Base-by-base conservation (phyloP, 2,797 vertebrate genomes). In the Micrastur ruficollis region DNA sequence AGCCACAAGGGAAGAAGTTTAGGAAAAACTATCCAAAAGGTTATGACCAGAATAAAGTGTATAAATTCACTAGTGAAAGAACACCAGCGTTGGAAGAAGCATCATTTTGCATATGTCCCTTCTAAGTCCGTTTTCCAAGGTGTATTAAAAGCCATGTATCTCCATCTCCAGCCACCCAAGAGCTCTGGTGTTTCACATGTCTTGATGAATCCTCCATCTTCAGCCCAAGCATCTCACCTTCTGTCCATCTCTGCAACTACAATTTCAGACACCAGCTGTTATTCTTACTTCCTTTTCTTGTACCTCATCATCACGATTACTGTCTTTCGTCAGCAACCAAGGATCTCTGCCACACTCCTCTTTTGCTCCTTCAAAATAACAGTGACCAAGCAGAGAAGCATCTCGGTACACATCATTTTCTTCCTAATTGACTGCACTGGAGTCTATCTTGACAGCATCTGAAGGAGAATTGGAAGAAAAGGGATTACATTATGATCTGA, bases 371-470 rank as follows among this genome's bases (percentile, higher is more conserved):
- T 94, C 76, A 86, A 80, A 93, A n/a, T n/a, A 95, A 88, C 38
- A 81, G 61, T 32, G 68, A 88, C 38, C n/a, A 84, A 80, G 50
- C 81, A 95, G 61, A 86, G 71, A 63, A 81, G 50, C 44, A 76
- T 55, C 82, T 81, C 66, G 70, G 52, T 8, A 84, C 74, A 82
- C 73, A 79, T 25, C 0, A 81, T 56, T 49, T 70, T 89, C 93
- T 73, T 95, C 71, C 61, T 94, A 70, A 86, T 4, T 38, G 40
- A 89, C 81, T 71, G 63, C 81, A 92, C 32, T 34, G 58, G 58
- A 93, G 66, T 89, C 62, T 95, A 68, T 81, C 89, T 79, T 72
- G 89, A 94, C 72, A 94, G 87, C 76, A 94, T 79, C 96, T 96
- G 78, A 94, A 89, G 78, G 42, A 95, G 56, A 96, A 97, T 21